phyloP scores from a whole-genome alignment of 2,113 vertebrate species.

The Xenopus tropicalis region UCB_Xtro_10.0 CM004450.2:21768001-21768500 shows the following conservation, averaged over 20 bases:
- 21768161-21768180: background rate
- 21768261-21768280: conserved; percentile 59
- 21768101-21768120: background rate
- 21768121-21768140: background rate
- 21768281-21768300: conserved; percentile 35
- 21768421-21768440: no score
- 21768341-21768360: no score
- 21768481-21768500: background rate
- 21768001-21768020: conserved; percentile 12
- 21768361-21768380: no score
- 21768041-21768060: background rate
- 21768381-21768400: no score
- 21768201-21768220: background rate
- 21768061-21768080: background rate
- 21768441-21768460: no score
- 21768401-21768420: no score
- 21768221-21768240: background rate
- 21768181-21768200: background rate
- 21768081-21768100: background rate
- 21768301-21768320: background rate
- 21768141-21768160: background rate
- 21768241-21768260: conserved; percentile 59
- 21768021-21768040: conserved; percentile 13
- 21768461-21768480: conserved; percentile 11
- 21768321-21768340: background rate